Percentiles rank a stretch among this genome's conserved stretches.
Evolutionary conservation across 2,797 vertebrate genomes (phyloP).

Genomic region (Muraenolepis orangiensis): DNA sequence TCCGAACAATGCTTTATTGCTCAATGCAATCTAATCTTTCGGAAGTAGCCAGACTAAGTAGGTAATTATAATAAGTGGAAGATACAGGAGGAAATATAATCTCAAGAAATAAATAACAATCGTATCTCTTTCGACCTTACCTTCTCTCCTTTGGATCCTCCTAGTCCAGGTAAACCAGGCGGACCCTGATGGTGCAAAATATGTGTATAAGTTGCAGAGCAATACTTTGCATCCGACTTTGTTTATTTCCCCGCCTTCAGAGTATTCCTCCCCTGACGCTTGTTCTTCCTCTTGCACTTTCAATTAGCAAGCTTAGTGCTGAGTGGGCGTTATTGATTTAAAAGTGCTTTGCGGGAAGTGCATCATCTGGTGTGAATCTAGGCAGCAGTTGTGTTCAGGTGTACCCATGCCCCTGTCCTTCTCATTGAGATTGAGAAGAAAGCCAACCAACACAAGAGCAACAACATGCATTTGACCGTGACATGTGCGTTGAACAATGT

Average conservation of each 20-base stretch:
- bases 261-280: conserved; percentile 32
- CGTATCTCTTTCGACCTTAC: conserved; percentile 72
- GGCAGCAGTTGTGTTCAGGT: background rate
- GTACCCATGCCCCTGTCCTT: background rate
- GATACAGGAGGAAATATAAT: background rate
- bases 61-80: background rate
- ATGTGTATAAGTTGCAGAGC: conserved; percentile 19
- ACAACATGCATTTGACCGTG: background rate
- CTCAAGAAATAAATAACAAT: background rate
- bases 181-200: conserved; percentile 78
- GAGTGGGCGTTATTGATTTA: conserved; percentile 64
- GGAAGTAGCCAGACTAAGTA: background rate
- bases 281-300: conserved; percentile 45
- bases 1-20: conserved; percentile 4
- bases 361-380: background rate
- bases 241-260: conserved; percentile 43
- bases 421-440: background rate
- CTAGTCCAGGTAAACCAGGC: conserved; percentile 85
- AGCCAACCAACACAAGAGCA: background rate
- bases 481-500: background rate
- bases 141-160: conserved; percentile 93
- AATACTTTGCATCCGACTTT: conserved; percentile 31
- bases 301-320: conserved; percentile 65
- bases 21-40: conserved; percentile 27
- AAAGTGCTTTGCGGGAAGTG: conserved; percentile 38